phyloP scores from a whole-genome alignment of 2,888 invertebrate species.

The Tetropium fuscum region DNA sequence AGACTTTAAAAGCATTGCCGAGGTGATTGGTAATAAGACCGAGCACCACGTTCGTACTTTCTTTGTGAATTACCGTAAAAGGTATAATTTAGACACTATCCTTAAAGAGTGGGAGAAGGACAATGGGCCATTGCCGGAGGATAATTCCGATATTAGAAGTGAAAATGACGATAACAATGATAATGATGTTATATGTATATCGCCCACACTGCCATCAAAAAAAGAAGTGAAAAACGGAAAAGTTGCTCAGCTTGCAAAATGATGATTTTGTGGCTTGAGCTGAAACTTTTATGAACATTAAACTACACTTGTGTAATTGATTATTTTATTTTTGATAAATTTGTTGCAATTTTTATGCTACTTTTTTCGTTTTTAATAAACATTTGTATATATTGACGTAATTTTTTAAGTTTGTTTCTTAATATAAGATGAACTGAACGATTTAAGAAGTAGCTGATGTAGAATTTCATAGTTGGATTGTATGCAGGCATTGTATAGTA shows the following conservation, averaged over 20 bases:
- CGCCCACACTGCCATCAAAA: conserved; percentile 65
- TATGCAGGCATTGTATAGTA: no score
- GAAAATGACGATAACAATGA: conserved; percentile 55
- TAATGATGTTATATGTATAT: conserved; percentile 64
- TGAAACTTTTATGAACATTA: conserved; percentile 17
- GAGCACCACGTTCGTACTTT: conserved; percentile 93
- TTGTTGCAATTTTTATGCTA: conserved; percentile 13
- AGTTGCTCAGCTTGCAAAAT: conserved; percentile 54
- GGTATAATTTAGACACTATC: conserved; percentile 42
- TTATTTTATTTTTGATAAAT: conserved; percentile 20
- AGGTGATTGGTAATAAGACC: conserved; percentile 94
- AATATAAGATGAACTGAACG: not conserved
- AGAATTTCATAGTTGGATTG: no score
- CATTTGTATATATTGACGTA: conserved; percentile 21
- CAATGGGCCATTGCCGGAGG: conserved; percentile 68
- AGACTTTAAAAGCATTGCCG: conserved; percentile 94
- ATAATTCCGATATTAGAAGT: conserved; percentile 52
- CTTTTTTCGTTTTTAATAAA: conserved; percentile 16
- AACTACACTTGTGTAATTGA: conserved; percentile 7
- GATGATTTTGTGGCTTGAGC: conserved; percentile 47
- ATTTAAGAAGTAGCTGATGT: no score
- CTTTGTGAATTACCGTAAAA: conserved; percentile 90
- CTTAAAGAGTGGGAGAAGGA: conserved; percentile 86
- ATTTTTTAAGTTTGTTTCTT: conserved; percentile 12
- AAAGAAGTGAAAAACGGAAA: conserved; percentile 59